Evolutionary conservation across 2,113 vertebrate species (phyloP).

Genomic region (Phoxinus phoxinus): DNA sequence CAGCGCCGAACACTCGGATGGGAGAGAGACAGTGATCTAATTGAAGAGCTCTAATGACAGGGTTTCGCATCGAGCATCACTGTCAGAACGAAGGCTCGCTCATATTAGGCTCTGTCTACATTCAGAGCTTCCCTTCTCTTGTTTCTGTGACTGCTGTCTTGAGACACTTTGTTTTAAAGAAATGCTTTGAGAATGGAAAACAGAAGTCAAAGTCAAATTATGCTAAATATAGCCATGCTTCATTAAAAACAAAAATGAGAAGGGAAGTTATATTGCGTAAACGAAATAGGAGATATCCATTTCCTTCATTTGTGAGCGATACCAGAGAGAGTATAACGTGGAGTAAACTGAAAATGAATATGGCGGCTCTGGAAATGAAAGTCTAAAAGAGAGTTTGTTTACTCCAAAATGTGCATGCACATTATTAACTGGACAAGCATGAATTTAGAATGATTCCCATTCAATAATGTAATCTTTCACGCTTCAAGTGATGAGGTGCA

Average conservation of each 20-base stretch:
- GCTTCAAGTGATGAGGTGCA: not conserved
- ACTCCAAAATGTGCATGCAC: not conserved
- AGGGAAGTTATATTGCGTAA: not conserved
- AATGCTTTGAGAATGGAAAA: conserved; percentile 2
- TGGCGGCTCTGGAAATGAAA: not conserved
- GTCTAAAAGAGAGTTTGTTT: not conserved
- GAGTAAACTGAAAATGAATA: not conserved
- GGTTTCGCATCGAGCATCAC: conserved; percentile 68
- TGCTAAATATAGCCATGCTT: not conserved
- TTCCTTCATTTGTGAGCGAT: not conserved
- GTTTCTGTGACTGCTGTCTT: conserved; percentile 33
- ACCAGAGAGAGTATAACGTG: not conserved
- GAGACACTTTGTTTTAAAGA: conserved; percentile 11
- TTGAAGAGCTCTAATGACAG: conserved; percentile 77
- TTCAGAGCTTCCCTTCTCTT: conserved; percentile 21
- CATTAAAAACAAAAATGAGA: not conserved
- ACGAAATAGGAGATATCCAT: not conserved
- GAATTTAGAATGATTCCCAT: not conserved
- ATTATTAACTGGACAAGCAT: not conserved
- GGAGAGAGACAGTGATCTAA: conserved; percentile 71
- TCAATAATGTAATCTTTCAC: not conserved
- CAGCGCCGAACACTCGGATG: conserved; percentile 53
- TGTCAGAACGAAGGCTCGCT: conserved; percentile 67
- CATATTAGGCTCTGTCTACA: conserved; percentile 56
- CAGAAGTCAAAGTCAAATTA: conserved; percentile 18